A percentile compares a stretch with the other conserved stretches of the same genome.
These are phyloP conservation scores for Festucalex cinctus DNA, from an alignment of 2,113 vertebrate genomes.

Conservation along the genomic window DNA sequence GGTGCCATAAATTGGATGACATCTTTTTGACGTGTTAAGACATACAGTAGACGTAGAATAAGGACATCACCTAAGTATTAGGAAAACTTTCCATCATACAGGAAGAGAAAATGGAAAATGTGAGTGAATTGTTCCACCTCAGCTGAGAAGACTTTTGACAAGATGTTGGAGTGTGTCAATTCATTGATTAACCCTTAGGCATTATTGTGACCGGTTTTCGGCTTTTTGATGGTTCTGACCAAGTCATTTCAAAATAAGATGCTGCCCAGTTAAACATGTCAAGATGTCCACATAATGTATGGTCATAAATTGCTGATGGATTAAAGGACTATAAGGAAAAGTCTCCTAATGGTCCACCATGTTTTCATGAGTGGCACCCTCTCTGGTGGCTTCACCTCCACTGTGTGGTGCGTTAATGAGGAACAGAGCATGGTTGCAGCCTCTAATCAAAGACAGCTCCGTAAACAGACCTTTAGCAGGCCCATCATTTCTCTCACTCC, in stretches of 20 bases:
- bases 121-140: not conserved
- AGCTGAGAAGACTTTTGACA: not conserved
- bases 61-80: not conserved
- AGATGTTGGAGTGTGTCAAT: not conserved
- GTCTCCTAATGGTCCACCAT: conserved; percentile 18
- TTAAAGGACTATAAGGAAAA: not conserved
- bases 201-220: too few species aligned
- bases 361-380: conserved; percentile 20
- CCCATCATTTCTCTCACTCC: conserved; percentile 56
- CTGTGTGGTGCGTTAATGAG: conserved; percentile 47
- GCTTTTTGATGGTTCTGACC: too few species aligned
- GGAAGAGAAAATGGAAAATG: not conserved
- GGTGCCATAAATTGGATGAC: too few species aligned
- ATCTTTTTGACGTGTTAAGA: too few species aligned
- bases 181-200: too few species aligned
- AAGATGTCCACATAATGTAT: not conserved
- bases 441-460: conserved; percentile 68
- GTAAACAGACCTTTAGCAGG: conserved; percentile 52
- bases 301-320: not conserved
- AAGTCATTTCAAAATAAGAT: too few species aligned
- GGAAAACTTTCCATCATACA: not conserved
- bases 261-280: too few species aligned
- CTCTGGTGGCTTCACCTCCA: conserved; percentile 31
- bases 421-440: conserved; percentile 54
- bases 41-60: too few species aligned